Evolutionary conservation across 1,140 invertebrate genomes (phyloP).

Genomic region (Diplogasteroides magnus): DNA sequence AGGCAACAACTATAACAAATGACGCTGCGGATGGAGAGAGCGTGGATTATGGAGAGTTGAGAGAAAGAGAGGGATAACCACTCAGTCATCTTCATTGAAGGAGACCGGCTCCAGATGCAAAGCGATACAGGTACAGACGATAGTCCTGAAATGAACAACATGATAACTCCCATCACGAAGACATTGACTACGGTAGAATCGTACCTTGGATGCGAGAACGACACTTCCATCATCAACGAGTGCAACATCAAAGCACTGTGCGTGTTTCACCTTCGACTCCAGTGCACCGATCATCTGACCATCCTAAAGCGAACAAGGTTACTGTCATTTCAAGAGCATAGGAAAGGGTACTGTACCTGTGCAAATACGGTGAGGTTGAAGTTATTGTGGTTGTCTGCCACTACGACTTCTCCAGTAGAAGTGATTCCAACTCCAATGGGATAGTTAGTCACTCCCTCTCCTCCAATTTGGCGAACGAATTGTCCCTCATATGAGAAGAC

Average conservation of each 20-base stretch:
- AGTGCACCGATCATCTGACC: conserved; percentile 89
- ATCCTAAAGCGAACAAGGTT: conserved; percentile 66
- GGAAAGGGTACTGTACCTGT: conserved; percentile 42
- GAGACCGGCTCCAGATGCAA: not conserved
- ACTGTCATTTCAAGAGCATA: conserved; percentile 4
- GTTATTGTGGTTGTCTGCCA: conserved; percentile 99
- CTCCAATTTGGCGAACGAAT: conserved; percentile 91
- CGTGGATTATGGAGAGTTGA: no score
- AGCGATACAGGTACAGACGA: conserved; percentile 55
- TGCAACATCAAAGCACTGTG: conserved; percentile 97
- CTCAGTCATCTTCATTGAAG: not conserved
- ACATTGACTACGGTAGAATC: no score
- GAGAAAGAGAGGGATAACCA: no score
- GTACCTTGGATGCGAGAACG: conserved; percentile 93
- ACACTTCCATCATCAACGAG: conserved; percentile 99
- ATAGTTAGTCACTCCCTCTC: conserved; percentile 97
- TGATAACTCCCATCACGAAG: no score
- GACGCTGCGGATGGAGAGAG: no score
- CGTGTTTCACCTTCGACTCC: conserved; percentile 98
- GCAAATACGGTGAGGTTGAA: conserved; percentile 90
- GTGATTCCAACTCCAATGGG: conserved; percentile 98
- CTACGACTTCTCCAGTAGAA: conserved; percentile 78
- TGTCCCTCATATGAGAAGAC: conserved; percentile 98
- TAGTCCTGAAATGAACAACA: no score
- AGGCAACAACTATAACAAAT: not conserved